A percentile compares a stretch with the other conserved stretches of the same genome.
These are phyloP conservation scores for Pollenia angustigena DNA, from an alignment of 2,888 invertebrate genomes.

Conservation along the genomic window DNA sequence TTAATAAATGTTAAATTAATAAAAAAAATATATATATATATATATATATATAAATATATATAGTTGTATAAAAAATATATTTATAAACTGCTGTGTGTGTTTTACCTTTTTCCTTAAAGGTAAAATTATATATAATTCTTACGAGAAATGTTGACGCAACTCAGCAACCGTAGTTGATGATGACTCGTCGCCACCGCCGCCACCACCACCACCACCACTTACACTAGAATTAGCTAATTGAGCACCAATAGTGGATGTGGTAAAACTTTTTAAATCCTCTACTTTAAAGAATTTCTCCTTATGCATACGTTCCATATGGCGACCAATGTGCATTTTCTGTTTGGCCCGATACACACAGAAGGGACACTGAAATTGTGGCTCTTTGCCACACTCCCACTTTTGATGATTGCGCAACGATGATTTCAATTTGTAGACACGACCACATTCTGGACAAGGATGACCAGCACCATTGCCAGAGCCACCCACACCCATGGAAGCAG, in stretches of 20 bases:
- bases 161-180: conserved; percentile 77
- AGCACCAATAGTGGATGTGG: conserved; percentile 74
- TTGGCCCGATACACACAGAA: conserved; percentile 93
- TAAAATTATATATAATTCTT: conserved; percentile 70
- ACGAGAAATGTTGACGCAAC: conserved; percentile 82
- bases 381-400: conserved; percentile 94
- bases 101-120: conserved; percentile 44
- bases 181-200: conserved; percentile 67
- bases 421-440: conserved; percentile 93
- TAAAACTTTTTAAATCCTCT: conserved; percentile 83
- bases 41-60: conserved; percentile 4
- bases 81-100: conserved; percentile 17
- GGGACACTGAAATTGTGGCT: conserved; percentile 92
- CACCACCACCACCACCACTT: conserved; percentile 69
- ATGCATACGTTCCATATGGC: conserved; percentile 93
- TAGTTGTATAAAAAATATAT: conserved; percentile 44
- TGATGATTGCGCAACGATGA: conserved; percentile 93
- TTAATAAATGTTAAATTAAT: conserved; percentile 47
- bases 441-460: conserved; percentile 92
- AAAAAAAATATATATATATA: conserved; percentile 4
- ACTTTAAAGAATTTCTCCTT: conserved; percentile 86
- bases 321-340: conserved; percentile 93
- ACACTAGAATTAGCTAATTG: conserved; percentile 71
- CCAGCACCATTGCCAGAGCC: conserved; percentile 84
- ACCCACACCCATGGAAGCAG: conserved; percentile 76